Conservation (phyloP, 2,113 vertebrate genomes). For the Turnix velox region DNA sequence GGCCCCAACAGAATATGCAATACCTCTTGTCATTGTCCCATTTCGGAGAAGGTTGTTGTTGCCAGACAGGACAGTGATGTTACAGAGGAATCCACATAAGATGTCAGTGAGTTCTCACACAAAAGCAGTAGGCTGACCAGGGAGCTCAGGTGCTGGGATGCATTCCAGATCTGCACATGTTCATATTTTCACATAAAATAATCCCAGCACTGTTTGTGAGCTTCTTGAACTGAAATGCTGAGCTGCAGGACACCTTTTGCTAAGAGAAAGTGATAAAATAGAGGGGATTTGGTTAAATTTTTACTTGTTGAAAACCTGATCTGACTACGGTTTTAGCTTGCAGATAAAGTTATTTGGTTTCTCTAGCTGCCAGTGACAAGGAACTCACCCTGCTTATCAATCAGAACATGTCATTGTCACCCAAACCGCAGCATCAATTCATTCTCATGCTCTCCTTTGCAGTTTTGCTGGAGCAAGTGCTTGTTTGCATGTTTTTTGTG, state of each 20-base stretch:
- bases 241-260: background rate
- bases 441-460: background rate
- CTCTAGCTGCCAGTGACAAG: background rate
- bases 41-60: background rate
- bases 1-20: background rate
- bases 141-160: background rate
- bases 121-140: background rate
- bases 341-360: background rate
- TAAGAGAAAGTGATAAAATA: accelerated
- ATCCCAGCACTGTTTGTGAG: background rate
- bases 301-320: background rate
- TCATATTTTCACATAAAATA: background rate
- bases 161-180: accelerated
- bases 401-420: background rate
- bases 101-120: background rate
- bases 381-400: background rate
- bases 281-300: background rate
- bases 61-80: background rate
- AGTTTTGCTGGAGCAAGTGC: background rate
- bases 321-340: background rate
- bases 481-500: background rate
- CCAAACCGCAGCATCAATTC: background rate
- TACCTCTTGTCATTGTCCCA: background rate
- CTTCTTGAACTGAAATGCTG: background rate
- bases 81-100: background rate